Evolutionary conservation across 2,888 invertebrate genomes (phyloP).

Genomic region (Macaria liturata): DNA sequence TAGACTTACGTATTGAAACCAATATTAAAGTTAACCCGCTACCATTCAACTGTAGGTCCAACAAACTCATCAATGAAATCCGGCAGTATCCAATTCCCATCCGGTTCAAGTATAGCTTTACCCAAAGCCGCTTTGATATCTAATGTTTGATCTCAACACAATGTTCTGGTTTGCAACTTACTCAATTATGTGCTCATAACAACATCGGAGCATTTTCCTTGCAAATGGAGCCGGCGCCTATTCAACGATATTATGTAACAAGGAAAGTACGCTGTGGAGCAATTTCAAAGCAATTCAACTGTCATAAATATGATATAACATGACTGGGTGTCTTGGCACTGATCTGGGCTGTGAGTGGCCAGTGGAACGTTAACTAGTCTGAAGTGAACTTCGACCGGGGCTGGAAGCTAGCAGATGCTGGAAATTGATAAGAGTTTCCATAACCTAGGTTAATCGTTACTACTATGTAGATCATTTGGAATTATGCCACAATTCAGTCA

Average conservation of each 20-base stretch:
- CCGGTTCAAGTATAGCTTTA: slow-evolving; percentile 1
- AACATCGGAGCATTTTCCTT: slow-evolving; percentile 20
- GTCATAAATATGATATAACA: slow-evolving; percentile 26
- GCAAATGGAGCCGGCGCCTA: slow-evolving; percentile 15
- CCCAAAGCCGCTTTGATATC: slow-evolving; percentile 10
- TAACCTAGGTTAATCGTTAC: too few relatives aligned
- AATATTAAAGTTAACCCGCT: too few relatives aligned
- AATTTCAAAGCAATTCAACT: slow-evolving; percentile 30
- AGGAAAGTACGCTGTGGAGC: slow-evolving; percentile 16
- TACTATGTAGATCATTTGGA: too few relatives aligned
- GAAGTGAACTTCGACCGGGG: too few relatives aligned
- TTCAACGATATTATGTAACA: slow-evolving; percentile 22
- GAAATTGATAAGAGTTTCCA: too few relatives aligned
- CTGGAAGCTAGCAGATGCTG: too few relatives aligned
- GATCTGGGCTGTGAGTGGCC: not conserved
- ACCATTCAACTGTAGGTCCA: too few relatives aligned
- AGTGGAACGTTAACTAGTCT: too few relatives aligned
- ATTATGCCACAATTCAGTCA: too few relatives aligned
- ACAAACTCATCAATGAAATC: slow-evolving; percentile 4
- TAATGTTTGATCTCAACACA: slow-evolving; percentile 18
- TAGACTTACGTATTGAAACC: too few relatives aligned
- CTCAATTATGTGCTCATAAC: slow-evolving; percentile 20
- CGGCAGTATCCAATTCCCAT: slow-evolving; percentile 2
- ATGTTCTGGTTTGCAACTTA: slow-evolving; percentile 22
- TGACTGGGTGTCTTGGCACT: slow-evolving; percentile 19